These are phyloP conservation scores for Periphyllus acericola DNA, from an alignment of 2,888 invertebrate species.

Conservation along the genomic window DNA sequence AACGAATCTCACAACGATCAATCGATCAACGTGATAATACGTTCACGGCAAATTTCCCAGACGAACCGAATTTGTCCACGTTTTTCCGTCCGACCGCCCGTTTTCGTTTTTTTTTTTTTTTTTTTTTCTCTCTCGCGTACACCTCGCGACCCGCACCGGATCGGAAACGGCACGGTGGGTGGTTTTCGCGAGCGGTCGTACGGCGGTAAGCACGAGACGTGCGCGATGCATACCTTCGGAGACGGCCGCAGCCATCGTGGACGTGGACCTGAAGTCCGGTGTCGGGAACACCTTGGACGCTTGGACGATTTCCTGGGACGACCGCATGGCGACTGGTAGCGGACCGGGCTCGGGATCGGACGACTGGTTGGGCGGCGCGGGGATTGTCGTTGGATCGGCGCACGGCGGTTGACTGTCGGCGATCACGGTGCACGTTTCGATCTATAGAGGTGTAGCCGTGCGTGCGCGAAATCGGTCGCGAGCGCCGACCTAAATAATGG, in stretches of 20 bases:
- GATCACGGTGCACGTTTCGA: background rate
- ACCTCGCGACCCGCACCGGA: too few species aligned
- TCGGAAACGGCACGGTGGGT: too few species aligned
- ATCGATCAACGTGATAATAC: too few species aligned
- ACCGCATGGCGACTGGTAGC: background rate
- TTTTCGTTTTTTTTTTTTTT: too few species aligned
- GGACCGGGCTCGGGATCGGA: background rate
- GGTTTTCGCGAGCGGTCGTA: too few species aligned
- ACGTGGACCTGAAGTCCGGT: background rate
- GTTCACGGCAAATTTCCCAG: too few species aligned
- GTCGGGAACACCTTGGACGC: background rate
- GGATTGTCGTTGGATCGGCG: background rate
- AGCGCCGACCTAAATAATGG: background rate
- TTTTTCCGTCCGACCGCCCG: too few species aligned
- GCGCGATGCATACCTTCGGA: background rate
- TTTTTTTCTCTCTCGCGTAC: too few species aligned
- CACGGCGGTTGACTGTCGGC: background rate
- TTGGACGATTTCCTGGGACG: conserved; percentile 18
- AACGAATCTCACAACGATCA: too few species aligned
- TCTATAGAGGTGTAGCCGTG: background rate
- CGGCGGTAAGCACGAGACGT: too few species aligned
- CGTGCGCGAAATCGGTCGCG: background rate
- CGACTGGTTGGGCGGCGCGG: background rate
- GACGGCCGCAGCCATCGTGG: conserved; percentile 25
- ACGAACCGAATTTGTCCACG: too few species aligned